Base-by-base conservation (phyloP, 2,113 vertebrate genomes). In the Tiliqua scincoides region DNA sequence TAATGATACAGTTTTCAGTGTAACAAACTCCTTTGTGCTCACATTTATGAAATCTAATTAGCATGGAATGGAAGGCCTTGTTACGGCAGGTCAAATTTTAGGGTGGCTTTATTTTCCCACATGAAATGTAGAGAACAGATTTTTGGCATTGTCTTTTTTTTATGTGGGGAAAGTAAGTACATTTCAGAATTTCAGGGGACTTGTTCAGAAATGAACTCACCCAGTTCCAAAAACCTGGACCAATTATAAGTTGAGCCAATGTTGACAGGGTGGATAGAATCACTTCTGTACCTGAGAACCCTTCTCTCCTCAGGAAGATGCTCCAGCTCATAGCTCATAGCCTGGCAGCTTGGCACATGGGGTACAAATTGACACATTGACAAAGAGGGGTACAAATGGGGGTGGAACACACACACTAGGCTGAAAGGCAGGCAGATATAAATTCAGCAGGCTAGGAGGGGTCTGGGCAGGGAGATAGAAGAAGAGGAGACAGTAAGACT, bases 281-380 rank as follows among this genome's bases (percentile, higher is more conserved):
- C 43, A 5, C 43, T 48, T 4, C 43, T 48, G 43, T 48, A 48
- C 8, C 43, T 48, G 43, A 48, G 43, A 48, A 8, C 43, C 43
- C 43, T 48, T 48, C 43, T 68, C 67, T 32, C n/a, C 67, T 70
- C 67, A 1, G 6, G 80, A 93, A 87, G 37, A 79, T 68, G 75
- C 40, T n/a, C 75, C 59, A 35, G 1, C 0, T 88, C 79, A 86
- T 10, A 35, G 1, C 0, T 88, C 79, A 86, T 10, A 54, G 57
- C 43, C 43, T 48, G 43, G 8, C 8, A 8, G 43, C 43, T 48
- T 4, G 43, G 43, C 43, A 48, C 43, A 48, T 48, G 43, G 43
- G 43, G 43, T 48, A 48, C 43, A 48, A 8, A 48, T n/a, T n/a
- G n/a, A n/a, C n/a, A 48, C 8, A 4, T 48, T 4, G 43, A 48